A percentile compares a stretch with the other conserved stretches of the same genome.
These are phyloP conservation scores for Gephyroberyx darwinii DNA, from an alignment of 2,797 vertebrate genomes.

Conservation along the genomic window DNA sequence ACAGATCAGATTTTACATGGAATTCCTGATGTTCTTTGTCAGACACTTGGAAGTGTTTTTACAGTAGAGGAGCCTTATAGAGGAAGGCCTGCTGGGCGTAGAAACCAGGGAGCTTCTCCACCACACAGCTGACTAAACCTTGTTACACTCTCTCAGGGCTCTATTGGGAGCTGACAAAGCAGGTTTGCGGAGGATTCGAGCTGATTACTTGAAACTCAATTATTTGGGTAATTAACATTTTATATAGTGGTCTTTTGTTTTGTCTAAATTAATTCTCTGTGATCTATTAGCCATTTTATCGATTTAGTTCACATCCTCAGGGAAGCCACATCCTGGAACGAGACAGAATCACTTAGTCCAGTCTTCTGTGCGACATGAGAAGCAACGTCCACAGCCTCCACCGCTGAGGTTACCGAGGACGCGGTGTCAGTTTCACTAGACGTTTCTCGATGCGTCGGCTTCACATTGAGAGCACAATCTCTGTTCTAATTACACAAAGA, in stretches of 20 bases:
- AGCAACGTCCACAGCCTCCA: not conserved
- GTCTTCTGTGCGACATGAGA: not conserved
- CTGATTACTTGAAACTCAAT: not conserved
- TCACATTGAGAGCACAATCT: conserved; percentile 20
- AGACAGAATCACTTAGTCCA: not conserved
- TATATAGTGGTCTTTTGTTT: not conserved
- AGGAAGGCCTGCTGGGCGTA: conserved; percentile 39
- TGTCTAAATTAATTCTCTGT: not conserved
- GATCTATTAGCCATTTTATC: conserved; percentile 9
- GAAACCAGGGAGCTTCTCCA: conserved; percentile 1
- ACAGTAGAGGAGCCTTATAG: conserved; percentile 60
- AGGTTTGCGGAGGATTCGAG: not conserved
- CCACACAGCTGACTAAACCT: conserved; percentile 36
- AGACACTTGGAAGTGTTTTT: conserved; percentile 72
- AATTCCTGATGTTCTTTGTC: conserved; percentile 52
- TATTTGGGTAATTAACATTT: not conserved
- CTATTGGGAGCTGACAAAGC: conserved; percentile 8
- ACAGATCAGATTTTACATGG: conserved; percentile 66
- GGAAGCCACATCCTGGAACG: not conserved
- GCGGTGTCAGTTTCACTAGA: conserved; percentile 5
- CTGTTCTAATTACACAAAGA: conserved; percentile 45
- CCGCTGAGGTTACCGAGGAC: conserved; percentile 8
- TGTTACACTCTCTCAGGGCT: not conserved
- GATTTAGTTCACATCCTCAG: not conserved
- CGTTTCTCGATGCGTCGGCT: conserved; percentile 20